phyloP scores from a whole-genome alignment of 2,113 vertebrate genomes.

The Chiloscyllium plagiosum region DNA sequence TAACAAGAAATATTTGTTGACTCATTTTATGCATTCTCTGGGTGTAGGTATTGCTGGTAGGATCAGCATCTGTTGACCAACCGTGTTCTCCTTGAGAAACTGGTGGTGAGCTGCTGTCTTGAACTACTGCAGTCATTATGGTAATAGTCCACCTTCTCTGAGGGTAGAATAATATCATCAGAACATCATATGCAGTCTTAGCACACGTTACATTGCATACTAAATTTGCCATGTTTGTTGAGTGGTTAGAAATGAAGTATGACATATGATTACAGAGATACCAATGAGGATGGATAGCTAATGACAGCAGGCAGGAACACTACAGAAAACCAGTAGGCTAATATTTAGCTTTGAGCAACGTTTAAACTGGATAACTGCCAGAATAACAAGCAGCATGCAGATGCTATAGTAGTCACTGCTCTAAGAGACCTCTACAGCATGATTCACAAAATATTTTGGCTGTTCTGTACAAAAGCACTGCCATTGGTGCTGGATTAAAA shows the following conservation, averaged over 20 bases:
- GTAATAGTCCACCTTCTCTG: neutral
- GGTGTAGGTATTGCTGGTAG: neutral
- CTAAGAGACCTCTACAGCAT: neutral
- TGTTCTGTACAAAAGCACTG: constrained; percentile 18
- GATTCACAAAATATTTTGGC: neutral
- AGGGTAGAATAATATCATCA: neutral
- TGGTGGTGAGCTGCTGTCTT: neutral
- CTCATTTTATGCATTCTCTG: neutral
- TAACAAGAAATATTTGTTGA: neutral
- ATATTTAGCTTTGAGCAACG: neutral
- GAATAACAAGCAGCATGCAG: neutral
- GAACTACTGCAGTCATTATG: neutral
- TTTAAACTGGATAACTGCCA: constrained; percentile 14
- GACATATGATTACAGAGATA: neutral
- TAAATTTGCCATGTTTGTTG: neutral
- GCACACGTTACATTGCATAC: neutral
- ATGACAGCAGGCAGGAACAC: neutral
- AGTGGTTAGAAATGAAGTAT: constrained; percentile 15
- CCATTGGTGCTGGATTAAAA: constrained; percentile 7
- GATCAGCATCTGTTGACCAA: neutral
- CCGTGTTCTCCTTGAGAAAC: neutral
- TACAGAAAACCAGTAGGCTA: neutral
- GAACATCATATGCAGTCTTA: neutral
- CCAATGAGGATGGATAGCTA: neutral
- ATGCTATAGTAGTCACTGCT: neutral